Conservation (phyloP, 2,888 invertebrate species). For the Diplolepis rosae region DNA sequence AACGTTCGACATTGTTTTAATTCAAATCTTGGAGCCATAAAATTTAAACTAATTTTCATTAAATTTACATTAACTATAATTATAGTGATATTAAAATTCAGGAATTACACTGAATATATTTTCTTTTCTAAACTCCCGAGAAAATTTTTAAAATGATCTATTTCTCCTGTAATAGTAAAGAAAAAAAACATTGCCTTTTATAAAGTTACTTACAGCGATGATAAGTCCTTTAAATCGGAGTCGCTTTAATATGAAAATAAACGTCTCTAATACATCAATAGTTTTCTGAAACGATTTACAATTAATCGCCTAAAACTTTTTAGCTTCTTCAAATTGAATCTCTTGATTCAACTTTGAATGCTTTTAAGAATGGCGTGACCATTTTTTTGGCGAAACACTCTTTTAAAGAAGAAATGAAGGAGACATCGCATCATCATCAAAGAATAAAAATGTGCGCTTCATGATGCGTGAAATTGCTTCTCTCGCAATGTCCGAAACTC, state of each 20-base stretch:
- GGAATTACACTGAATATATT: too few species aligned
- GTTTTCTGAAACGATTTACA: not conserved
- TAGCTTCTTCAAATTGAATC: slow-evolving; percentile 5
- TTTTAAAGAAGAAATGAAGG: slow-evolving; percentile 3
- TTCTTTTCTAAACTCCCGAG: too few species aligned
- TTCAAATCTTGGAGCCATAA: too few species aligned
- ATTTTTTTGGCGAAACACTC: not conserved
- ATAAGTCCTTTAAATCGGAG: too few species aligned
- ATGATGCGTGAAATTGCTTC: slow-evolving; percentile 27
- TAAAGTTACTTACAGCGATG: too few species aligned
- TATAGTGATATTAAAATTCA: too few species aligned
- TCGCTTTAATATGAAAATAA: not conserved
- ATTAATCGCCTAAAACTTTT: not conserved
- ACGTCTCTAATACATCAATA: not conserved
- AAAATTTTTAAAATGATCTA: too few species aligned
- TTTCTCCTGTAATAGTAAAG: too few species aligned
- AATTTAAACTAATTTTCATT: too few species aligned
- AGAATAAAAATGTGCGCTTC: slow-evolving; percentile 16
- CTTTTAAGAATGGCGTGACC: not conserved
- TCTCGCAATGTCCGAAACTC: slow-evolving; percentile 2
- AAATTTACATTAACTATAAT: too few species aligned
- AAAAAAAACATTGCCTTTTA: too few species aligned
- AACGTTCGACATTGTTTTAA: too few species aligned
- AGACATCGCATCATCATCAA: not conserved
- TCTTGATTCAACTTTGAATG: slow-evolving; percentile 6